Percentiles rank a stretch among this genome's conserved stretches.
phyloP scores from a whole-genome alignment of 2,888 invertebrate genomes.

The Apodemia mormo region DNA sequence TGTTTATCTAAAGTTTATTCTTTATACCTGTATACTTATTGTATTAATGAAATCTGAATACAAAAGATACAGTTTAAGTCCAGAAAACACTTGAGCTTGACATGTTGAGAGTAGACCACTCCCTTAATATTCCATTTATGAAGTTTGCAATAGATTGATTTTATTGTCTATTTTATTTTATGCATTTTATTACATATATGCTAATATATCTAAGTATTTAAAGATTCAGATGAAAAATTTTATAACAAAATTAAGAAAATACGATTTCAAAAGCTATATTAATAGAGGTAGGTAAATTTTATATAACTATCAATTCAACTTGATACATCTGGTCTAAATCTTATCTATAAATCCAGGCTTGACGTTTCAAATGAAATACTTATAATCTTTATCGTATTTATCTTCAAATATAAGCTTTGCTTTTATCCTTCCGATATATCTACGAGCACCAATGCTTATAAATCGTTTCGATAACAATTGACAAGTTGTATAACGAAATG shows the following conservation, averaged over 20 bases:
- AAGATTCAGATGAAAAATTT: too few relatives aligned
- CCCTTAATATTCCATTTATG: too few relatives aligned
- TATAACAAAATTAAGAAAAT: background rate
- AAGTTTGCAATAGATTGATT: background rate
- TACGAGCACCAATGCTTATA: conserved; percentile 12
- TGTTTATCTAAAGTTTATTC: too few relatives aligned
- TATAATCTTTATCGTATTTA: background rate
- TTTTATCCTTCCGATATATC: conserved; percentile 9
- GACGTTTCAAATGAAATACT: background rate
- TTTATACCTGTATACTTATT: too few relatives aligned
- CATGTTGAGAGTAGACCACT: too few relatives aligned
- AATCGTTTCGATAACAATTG: conserved; percentile 9
- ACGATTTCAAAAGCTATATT: background rate
- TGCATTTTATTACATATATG: too few relatives aligned
- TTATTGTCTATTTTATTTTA: background rate
- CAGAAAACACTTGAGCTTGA: too few relatives aligned
- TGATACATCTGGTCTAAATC: background rate
- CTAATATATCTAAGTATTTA: too few relatives aligned
- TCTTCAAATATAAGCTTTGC: conserved; percentile 6
- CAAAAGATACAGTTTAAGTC: too few relatives aligned
- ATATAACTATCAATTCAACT: background rate
- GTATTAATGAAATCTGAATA: too few relatives aligned
- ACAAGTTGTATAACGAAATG: background rate
- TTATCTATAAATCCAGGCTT: conserved; percentile 3
- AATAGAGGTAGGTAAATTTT: background rate